phyloP scores from a whole-genome alignment of 2,797 vertebrate species.

The Lophius americanus region DNA sequence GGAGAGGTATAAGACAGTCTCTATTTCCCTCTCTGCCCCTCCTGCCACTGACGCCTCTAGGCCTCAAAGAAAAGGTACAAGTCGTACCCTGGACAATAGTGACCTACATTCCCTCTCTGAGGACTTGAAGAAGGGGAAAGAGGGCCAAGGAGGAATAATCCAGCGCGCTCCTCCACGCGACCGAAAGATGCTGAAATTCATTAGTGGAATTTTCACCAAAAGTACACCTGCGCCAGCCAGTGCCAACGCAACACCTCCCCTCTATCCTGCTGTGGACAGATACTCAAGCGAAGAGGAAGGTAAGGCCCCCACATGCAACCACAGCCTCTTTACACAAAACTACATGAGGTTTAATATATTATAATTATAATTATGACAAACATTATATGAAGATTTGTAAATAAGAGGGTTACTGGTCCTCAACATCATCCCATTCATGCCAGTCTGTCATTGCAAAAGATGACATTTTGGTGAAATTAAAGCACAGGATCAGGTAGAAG shows the following conservation, averaged over 20 bases:
- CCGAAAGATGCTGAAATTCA: constrained; percentile 96
- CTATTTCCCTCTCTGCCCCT: constrained; percentile 73
- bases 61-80: constrained; percentile 87
- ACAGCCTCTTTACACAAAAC: not conserved
- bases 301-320: constrained; percentile 50
- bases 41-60: constrained; percentile 59
- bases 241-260: constrained; percentile 58
- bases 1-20: constrained; percentile 77
- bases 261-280: constrained; percentile 74
- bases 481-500: constrained; percentile 18
- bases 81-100: constrained; percentile 93
- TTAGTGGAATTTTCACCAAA: constrained; percentile 95
- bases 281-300: constrained; percentile 84
- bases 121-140: constrained; percentile 75
- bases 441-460: not conserved
- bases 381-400: not conserved
- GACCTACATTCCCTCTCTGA: constrained; percentile 86
- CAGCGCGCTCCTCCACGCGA: constrained; percentile 84
- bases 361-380: not conserved
- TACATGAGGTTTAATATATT: not conserved
- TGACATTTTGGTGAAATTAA: constrained; percentile 17
- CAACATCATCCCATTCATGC: not conserved
- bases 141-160: constrained; percentile 66
- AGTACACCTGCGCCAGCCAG: constrained; percentile 81
- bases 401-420: too few relatives aligned